Percentiles rank a stretch among this genome's conserved stretches.
Conservation (phyloP, 2,888 invertebrate genomes). For the Rambutsinella grinnellia region DNA sequence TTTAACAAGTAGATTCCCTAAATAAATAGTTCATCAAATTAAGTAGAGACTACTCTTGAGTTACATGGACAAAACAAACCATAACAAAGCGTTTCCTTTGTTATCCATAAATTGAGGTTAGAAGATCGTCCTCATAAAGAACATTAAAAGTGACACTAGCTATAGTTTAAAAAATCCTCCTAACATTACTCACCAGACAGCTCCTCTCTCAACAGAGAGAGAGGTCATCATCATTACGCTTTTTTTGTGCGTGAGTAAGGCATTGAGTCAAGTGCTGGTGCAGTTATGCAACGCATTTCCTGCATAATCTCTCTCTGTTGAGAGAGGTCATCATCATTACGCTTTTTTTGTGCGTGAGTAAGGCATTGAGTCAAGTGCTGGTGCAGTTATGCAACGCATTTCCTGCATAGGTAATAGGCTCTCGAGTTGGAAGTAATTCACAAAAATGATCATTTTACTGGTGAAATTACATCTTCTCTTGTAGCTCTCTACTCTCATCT, state of each 20-base stretch:
- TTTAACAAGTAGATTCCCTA: too few relatives aligned
- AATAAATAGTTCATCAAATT: too few relatives aligned
- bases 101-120: constrained; percentile 30
- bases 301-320: too few relatives aligned
- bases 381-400: too few relatives aligned
- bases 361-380: too few relatives aligned
- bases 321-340: constrained; percentile 22
- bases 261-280: too few relatives aligned
- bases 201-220: too few relatives aligned
- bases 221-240: constrained; percentile 20
- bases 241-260: constrained; percentile 5
- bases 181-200: too few relatives aligned
- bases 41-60: too few relatives aligned
- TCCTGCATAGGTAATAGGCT: neutral
- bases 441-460: constrained; percentile 15
- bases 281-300: too few relatives aligned
- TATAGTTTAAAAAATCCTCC: neutral
- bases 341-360: constrained; percentile 7
- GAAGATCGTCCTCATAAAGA: constrained; percentile 41
- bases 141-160: constrained; percentile 47
- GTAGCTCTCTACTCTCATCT: neutral
- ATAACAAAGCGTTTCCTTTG: constrained; percentile 2
- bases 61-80: neutral
- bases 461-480: constrained; percentile 25
- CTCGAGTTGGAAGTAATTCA: constrained; percentile 33